Conservation (phyloP, 30 jellyfish, hydroid and myxozoan species). For the Pseudorhiza aurosa region DNA sequence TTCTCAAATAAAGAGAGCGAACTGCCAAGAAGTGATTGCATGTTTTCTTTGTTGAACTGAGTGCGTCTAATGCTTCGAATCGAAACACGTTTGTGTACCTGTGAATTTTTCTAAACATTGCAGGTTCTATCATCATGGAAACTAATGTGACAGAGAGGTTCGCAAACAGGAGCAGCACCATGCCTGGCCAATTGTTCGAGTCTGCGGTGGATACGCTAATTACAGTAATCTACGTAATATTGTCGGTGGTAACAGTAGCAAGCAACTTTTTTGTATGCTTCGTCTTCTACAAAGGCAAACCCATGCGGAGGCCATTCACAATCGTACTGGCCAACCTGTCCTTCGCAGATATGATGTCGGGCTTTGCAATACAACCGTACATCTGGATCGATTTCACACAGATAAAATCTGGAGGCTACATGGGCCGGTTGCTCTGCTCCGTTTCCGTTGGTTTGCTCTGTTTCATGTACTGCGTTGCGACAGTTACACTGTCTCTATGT, state of each 20-base stretch:
- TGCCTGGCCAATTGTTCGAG: not conserved
- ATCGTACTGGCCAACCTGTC: conserved; percentile 2
- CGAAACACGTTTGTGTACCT: too few species aligned
- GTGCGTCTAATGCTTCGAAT: too few species aligned
- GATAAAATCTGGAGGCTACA: not conserved
- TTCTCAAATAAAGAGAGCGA: too few species aligned
- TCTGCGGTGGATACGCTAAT: not conserved
- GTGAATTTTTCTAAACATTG: too few species aligned
- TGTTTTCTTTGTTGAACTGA: too few species aligned
- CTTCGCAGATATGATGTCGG: conserved; percentile 10
- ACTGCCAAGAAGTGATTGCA: too few species aligned
- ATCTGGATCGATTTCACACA: conserved; percentile 23
- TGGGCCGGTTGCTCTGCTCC: conserved; percentile 1
- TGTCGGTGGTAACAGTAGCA: not conserved
- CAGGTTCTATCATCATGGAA: too few species aligned
- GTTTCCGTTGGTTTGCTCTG: conserved; percentile 13
- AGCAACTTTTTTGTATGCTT: conserved; percentile 11
- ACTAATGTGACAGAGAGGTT: too few species aligned
- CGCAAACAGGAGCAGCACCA: too few species aligned
- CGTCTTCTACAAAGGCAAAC: not conserved
- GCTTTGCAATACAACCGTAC: conserved; percentile 14
- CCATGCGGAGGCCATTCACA: conserved; percentile 7
- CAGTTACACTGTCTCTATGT: not conserved
- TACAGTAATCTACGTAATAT: not conserved
- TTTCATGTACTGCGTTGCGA: conserved; percentile 12